Base-by-base conservation (phyloP, 2,888 invertebrate genomes). In the Cantharis rustica region DNA sequence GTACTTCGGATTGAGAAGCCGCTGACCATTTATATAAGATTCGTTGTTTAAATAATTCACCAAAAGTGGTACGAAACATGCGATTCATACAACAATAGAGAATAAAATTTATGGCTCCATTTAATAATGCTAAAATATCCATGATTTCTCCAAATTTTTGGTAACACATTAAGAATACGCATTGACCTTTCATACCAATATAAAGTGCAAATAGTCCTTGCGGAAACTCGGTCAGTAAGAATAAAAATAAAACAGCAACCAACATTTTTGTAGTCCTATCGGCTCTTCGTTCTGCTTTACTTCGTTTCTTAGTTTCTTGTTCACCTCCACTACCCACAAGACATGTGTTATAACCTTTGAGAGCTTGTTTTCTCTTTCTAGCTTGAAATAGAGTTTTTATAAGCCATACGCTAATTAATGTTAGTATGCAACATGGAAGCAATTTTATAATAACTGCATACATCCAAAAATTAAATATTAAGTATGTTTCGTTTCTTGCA, bases 61-160 rank as follows among this genome's bases (percentile, higher is more conserved):
- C 90, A 86, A 95, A 96, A 1, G 95, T 95, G 81, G 92, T 92
- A 15, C 98, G 91, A 87, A 98, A 98, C 90, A 97, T 97, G 79
- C 95, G 92, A 79, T 96, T 97, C 98, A 98, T 98, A 72, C 95
- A 91, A 85, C 97, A 98, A 87, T 98, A 98, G 64, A 98, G 90
- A 73, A 98, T 94, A 85, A 98, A 98, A 88, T 97, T 98, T 76
- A 98, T 95, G 0, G 96, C 95, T 10, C 97, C 96, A 88, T 98
- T 98, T 82, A 96, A 89, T 75, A 98, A 90, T 0, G 98, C 97
- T 84, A 97, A 88, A 77, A 96, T 93, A 88, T 98, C 97, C 93
- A 97, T 95, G 73, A 97, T 86, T 86, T 97, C 97, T 1, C 96
- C 96, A 79, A 95, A 93, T 68, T 93, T 90, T 80, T 92, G 91